A percentile compares a stretch with the other conserved stretches of the same genome.
phyloP scores from a whole-genome alignment of 2,797 vertebrate species.

The Gymnoscopelus microlampas region DNA sequence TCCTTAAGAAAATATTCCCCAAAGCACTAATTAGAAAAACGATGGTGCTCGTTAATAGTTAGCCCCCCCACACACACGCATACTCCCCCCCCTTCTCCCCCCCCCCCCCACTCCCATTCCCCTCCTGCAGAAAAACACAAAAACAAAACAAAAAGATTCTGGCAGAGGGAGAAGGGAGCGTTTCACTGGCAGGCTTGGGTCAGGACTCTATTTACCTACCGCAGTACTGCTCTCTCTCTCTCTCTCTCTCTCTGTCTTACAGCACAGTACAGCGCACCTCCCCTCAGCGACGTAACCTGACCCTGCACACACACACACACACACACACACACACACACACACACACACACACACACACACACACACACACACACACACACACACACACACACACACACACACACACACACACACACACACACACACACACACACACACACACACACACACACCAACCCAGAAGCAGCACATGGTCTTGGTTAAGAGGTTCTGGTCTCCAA shows the following conservation, averaged over 20 bases:
- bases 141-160: slow-evolving; percentile 76
- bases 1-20: slow-evolving; percentile 85
- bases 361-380: slow-evolving; percentile 24
- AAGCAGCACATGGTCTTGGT: slow-evolving; percentile 82
- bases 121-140: slow-evolving; percentile 43
- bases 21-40: slow-evolving; percentile 87
- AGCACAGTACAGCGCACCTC: slow-evolving; percentile 54
- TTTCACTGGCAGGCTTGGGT: slow-evolving; percentile 80
- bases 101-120: slow-evolving; percentile 9
- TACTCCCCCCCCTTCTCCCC: slow-evolving; percentile 35
- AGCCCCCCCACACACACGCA: slow-evolving; percentile 31
- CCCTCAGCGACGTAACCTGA: slow-evolving; percentile 66
- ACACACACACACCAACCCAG: slow-evolving; percentile 42
- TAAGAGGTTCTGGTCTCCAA: slow-evolving; percentile 72
- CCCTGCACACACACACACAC: slow-evolving; percentile 18
- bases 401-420: slow-evolving; percentile 9
- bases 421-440: slow-evolving; percentile 28
- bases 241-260: slow-evolving; percentile 29
- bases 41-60: slow-evolving; percentile 80
- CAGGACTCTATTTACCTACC: slow-evolving; percentile 85
- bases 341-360: slow-evolving; percentile 17
- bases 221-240: slow-evolving; percentile 76
- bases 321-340: slow-evolving; percentile 6
- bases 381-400: slow-evolving; percentile 2
- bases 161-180: slow-evolving; percentile 72